Percentiles rank a stretch among this genome's conserved stretches.
phyloP scores from a whole-genome alignment of 2,113 vertebrate species.

The Tylochromis polylepis region DNA sequence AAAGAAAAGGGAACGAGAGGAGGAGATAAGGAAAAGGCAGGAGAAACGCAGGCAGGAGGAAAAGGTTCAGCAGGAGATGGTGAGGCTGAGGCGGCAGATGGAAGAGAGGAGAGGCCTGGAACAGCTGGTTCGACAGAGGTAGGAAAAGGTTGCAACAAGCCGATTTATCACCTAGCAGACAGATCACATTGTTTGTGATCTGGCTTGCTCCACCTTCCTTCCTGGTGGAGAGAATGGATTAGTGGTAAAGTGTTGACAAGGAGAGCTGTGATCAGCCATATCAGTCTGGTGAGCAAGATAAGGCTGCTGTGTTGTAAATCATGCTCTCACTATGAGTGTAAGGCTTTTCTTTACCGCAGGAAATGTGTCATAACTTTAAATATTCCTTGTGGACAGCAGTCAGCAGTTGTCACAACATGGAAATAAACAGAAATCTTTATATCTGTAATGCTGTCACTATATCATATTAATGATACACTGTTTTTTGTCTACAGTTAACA shows the following conservation, averaged over 20 bases:
- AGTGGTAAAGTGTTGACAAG: not conserved
- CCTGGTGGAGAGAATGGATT: not conserved
- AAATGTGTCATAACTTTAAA: not conserved
- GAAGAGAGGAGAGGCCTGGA: constrained; percentile 72
- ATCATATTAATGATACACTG: not conserved
- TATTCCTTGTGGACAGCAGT: not conserved
- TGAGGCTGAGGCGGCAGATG: constrained; percentile 82
- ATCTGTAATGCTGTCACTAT: not conserved
- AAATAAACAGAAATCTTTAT: not conserved
- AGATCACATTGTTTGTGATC: not conserved
- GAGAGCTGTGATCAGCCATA: not conserved
- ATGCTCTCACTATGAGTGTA: not conserved
- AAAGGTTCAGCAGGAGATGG: constrained; percentile 82
- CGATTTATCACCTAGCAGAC: not conserved
- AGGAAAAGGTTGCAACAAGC: constrained; percentile 23
- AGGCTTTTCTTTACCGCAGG: not conserved
- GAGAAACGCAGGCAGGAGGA: constrained; percentile 78
- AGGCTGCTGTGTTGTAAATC: not conserved
- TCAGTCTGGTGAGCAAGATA: not conserved
- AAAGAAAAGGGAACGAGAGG: constrained; percentile 68
- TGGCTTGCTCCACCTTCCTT: not conserved
- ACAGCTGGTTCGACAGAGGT: constrained; percentile 76
- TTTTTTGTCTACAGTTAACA: not conserved
- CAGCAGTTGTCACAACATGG: not conserved
- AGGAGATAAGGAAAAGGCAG: constrained; percentile 73